Evolutionary conservation across 2,113 vertebrate genomes (phyloP).

Genomic region (Salvelinus namaycush): DNA sequence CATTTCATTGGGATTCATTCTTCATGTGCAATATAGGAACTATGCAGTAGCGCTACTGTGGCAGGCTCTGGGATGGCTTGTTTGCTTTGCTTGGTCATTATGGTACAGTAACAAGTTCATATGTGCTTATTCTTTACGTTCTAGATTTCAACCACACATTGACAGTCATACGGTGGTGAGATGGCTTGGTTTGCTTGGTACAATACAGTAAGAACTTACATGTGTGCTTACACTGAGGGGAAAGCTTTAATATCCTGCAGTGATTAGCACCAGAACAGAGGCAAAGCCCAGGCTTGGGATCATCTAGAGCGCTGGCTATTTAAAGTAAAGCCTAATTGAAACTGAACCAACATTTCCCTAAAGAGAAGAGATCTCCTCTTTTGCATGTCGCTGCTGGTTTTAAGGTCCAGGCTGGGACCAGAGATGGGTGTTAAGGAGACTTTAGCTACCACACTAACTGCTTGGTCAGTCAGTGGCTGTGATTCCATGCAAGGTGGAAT

Average conservation of each 20-base stretch:
- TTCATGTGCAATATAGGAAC: no score
- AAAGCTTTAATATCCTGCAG: constrained; percentile 57
- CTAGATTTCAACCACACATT: no score
- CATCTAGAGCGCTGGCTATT: constrained; percentile 50
- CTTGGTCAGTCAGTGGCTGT: no score
- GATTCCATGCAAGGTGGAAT: no score
- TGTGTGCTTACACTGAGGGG: constrained; percentile 46
- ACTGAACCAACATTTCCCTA: constrained; percentile 47
- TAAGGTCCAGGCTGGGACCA: background rate
- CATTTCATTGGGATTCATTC: no score
- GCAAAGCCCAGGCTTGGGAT: constrained; percentile 47
- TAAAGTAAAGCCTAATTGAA: constrained; percentile 67
- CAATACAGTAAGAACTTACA: constrained; percentile 35
- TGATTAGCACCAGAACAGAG: constrained; percentile 45
- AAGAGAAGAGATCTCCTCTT: constrained; percentile 42
- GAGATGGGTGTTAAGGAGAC: constrained; percentile 16
- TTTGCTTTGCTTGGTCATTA: constrained; percentile 17
- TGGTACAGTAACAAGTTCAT: constrained; percentile 37
- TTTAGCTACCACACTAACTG: background rate
- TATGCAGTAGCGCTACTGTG: no score
- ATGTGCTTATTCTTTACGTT: constrained; percentile 37
- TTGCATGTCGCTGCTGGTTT: background rate
- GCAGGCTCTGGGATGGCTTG: background rate
- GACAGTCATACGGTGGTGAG: background rate
- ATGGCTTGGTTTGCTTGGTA: constrained; percentile 18